phyloP scores from a whole-genome alignment of 2,113 vertebrate genomes.

The Phocoena sinus region DNA sequence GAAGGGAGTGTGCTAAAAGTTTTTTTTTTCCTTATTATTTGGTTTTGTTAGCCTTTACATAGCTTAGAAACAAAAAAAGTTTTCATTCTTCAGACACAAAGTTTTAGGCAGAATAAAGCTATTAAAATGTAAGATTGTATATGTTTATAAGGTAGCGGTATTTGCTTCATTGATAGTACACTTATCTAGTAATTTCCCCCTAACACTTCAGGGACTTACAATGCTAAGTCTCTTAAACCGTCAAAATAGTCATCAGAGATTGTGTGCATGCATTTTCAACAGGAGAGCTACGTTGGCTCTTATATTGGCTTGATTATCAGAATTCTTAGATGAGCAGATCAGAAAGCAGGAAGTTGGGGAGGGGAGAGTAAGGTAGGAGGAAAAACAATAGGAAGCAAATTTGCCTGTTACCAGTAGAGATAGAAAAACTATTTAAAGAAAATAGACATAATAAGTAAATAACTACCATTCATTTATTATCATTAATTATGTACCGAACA shows the following conservation, averaged over 20 bases:
- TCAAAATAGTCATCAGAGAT: not conserved
- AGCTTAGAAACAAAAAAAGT: not conserved
- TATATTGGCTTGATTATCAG: not conserved
- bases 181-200: not conserved
- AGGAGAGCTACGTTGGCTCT: not conserved
- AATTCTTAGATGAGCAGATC: not conserved
- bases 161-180: not conserved
- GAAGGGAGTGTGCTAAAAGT: not conserved
- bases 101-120: slow-evolving; percentile 21
- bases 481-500: not conserved
- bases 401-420: not conserved
- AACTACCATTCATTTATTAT: not conserved
- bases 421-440: not conserved
- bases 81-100: not conserved
- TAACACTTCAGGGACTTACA: not conserved
- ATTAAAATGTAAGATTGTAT: not conserved
- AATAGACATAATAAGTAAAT: not conserved
- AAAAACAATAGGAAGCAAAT: not conserved
- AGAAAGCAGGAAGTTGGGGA: not conserved
- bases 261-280: not conserved
- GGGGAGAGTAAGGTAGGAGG: not conserved
- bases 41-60: not conserved
- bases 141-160: not conserved
- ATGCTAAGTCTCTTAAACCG: not conserved
- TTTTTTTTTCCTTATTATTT: not conserved